A percentile compares a stretch with the other conserved stretches of the same genome.
Evolutionary conservation across 2,797 vertebrate genomes (phyloP).

Genomic region (Gila robusta): DNA sequence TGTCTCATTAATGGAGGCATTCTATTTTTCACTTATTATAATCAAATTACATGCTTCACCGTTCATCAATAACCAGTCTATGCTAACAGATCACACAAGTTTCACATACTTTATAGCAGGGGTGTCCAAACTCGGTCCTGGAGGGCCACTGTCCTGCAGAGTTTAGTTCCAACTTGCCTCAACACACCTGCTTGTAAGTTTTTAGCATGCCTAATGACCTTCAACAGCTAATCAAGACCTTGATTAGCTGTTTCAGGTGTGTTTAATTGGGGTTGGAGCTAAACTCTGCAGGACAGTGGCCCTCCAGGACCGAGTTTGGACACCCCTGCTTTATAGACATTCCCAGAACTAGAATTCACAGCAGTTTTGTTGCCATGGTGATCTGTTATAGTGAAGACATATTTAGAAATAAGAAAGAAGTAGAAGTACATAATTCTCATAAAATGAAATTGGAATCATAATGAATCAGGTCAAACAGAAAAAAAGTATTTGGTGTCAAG

Average conservation of each 20-base stretch:
- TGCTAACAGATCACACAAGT: constrained; percentile 30
- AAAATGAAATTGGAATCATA: neutral
- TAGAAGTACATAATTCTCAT: neutral
- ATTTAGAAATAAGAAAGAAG: neutral
- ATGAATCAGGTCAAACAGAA: constrained; percentile 15
- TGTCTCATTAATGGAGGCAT: constrained; percentile 40
- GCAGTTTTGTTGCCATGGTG: constrained; percentile 35
- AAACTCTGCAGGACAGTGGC: no score
- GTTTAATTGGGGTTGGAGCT: no score
- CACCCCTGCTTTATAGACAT: constrained; percentile 35
- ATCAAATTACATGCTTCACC: constrained; percentile 45
- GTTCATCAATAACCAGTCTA: constrained; percentile 52
- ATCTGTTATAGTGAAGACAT: constrained; percentile 1
- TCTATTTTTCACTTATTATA: constrained; percentile 52
- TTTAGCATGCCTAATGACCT: no score
- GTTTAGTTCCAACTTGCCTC: no score
- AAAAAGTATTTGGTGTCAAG: neutral
- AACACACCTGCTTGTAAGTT: no score
- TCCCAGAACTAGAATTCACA: constrained; percentile 33
- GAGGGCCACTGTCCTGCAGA: no score
- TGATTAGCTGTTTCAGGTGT: no score
- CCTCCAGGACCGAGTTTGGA: no score
- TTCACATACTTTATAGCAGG: constrained; percentile 35
- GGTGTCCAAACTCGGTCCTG: no score
- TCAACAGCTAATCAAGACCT: no score